Percentiles rank a stretch among this genome's conserved stretches.
Evolutionary conservation across 2,888 invertebrate genomes (phyloP).

Genomic region (Polyommatus iphigenia): DNA sequence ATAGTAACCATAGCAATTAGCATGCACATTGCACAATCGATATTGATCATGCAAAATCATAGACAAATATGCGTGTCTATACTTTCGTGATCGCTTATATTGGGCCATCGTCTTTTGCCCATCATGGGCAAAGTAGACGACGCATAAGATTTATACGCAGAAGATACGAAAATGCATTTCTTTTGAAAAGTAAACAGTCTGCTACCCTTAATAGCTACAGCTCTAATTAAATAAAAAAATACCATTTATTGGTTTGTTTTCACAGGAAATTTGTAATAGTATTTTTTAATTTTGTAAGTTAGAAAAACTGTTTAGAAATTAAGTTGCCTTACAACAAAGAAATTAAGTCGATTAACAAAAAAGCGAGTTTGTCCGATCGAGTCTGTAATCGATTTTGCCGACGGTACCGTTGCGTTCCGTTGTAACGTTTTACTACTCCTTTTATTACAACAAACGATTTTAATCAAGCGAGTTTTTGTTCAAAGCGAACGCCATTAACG

Average conservation of each 20-base stretch:
- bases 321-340: not conserved
- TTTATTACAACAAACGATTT: constrained; percentile 81
- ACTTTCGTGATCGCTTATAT: too few relatives aligned
- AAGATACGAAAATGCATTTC: too few relatives aligned
- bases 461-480: constrained; percentile 79
- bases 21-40: too few relatives aligned
- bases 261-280: not conserved
- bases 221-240: constrained; percentile 41
- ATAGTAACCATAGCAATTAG: too few relatives aligned
- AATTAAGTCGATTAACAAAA: not conserved
- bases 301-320: not conserved
- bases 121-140: too few relatives aligned
- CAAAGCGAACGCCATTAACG: constrained; percentile 71
- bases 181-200: too few relatives aligned
- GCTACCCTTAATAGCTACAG: too few relatives aligned
- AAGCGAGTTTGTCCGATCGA: constrained; percentile 57
- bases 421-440: constrained; percentile 78
- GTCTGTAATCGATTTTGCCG: constrained; percentile 77
- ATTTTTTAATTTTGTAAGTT: not conserved
- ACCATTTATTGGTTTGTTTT: not conserved
- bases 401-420: constrained; percentile 71
- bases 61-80: too few relatives aligned
- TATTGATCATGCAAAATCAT: too few relatives aligned
- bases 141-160: too few relatives aligned
- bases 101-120: too few relatives aligned